phyloP scores from a whole-genome alignment of 1,140 invertebrate species.

The Drepana arcuata region DNA sequence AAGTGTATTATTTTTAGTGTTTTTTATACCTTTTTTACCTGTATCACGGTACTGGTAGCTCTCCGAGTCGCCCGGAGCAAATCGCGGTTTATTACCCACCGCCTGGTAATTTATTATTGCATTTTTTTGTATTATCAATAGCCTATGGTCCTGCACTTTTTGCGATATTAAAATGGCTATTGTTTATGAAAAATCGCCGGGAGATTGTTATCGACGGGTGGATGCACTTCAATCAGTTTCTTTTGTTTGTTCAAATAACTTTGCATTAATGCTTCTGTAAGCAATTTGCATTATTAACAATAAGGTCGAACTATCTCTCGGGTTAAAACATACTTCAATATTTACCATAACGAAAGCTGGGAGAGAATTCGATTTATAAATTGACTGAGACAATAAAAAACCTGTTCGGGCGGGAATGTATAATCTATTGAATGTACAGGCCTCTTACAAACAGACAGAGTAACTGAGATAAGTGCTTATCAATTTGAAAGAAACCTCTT shows the following conservation, averaged over 20 bases:
- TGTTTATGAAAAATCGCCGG: constrained; percentile 65
- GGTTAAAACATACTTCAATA: too few species aligned
- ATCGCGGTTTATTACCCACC: constrained; percentile 65
- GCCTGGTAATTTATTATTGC: constrained; percentile 65
- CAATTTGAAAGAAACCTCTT: constrained; percentile 24
- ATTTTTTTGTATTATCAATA: constrained; percentile 71
- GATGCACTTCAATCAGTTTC: neutral
- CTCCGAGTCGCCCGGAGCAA: constrained; percentile 58
- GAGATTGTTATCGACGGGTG: constrained; percentile 42
- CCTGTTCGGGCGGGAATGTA: constrained; percentile 13
- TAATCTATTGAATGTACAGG: constrained; percentile 33
- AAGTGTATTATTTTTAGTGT: constrained; percentile 57
- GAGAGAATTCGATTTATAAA: too few species aligned
- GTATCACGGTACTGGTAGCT: constrained; percentile 57
- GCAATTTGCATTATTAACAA: too few species aligned
- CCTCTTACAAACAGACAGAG: constrained; percentile 17
- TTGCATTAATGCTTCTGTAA: constrained; percentile 7
- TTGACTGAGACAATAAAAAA: constrained; percentile 10
- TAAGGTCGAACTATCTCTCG: too few species aligned
- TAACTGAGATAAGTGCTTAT: constrained; percentile 34
- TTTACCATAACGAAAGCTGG: too few species aligned
- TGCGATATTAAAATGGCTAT: constrained; percentile 67
- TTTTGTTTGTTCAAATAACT: constrained; percentile 12
- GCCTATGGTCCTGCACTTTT: constrained; percentile 51
- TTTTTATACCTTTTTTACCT: constrained; percentile 26